phyloP scores from a whole-genome alignment of 2,888 invertebrate species.

The Pyrgus malvae region DNA sequence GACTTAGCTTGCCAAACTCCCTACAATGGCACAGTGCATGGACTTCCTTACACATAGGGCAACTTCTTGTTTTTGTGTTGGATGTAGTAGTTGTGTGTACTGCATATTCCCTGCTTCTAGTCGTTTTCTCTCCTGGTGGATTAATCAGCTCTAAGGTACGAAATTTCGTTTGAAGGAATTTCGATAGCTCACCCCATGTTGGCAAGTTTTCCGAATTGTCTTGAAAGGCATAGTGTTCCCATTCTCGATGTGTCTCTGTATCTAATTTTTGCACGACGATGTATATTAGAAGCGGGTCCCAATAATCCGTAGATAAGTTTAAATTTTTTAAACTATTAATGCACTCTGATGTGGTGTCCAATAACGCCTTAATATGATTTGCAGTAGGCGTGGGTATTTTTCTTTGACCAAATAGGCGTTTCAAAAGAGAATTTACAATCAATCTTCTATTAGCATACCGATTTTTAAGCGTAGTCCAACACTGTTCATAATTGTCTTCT shows the following conservation, averaged over 20 bases:
- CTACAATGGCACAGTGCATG: constrained; percentile 29
- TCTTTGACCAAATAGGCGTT: background rate
- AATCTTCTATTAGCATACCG: background rate
- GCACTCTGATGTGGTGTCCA: background rate
- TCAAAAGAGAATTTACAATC: background rate
- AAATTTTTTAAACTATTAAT: background rate
- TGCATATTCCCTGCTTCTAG: background rate
- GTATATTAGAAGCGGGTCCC: constrained; percentile 27
- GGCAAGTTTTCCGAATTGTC: constrained; percentile 26
- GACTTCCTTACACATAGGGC: constrained; percentile 19
- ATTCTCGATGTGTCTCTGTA: constrained; percentile 34
- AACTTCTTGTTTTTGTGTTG: constrained; percentile 10
- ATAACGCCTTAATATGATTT: background rate
- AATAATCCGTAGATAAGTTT: background rate
- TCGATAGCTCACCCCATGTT: constrained; percentile 22
- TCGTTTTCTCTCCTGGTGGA: background rate
- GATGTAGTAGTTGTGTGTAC: constrained; percentile 17
- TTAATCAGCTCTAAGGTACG: constrained; percentile 30
- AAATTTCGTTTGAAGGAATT: constrained; percentile 30
- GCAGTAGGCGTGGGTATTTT: background rate
- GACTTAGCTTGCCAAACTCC: constrained; percentile 23
- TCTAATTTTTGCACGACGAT: constrained; percentile 36
- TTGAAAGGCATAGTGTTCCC: constrained; percentile 31
- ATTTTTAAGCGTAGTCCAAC: background rate
- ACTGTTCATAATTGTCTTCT: background rate